These are phyloP conservation scores for Psittacula cyanocephala DNA, from an alignment of 2,113 vertebrate genomes.

Conservation along the genomic window DNA sequence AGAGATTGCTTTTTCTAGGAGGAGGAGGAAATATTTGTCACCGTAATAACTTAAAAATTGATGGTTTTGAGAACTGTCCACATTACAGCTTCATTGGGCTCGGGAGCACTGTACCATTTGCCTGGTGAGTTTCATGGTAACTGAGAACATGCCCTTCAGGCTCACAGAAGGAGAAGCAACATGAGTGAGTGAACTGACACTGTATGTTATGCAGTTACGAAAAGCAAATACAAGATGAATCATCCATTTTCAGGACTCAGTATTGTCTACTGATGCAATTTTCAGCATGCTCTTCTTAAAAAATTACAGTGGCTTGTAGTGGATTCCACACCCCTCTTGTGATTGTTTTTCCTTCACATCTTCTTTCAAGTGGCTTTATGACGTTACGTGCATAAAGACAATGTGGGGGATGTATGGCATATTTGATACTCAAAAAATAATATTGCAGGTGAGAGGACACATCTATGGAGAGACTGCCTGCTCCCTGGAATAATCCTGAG, in stretches of 20 bases:
- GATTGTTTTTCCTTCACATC: not conserved
- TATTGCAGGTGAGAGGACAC: not conserved
- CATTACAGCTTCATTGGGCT: not conserved
- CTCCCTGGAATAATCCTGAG: not conserved
- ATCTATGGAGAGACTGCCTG: not conserved
- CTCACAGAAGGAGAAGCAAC: not conserved
- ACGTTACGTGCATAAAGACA: not conserved
- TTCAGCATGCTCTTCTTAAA: not conserved
- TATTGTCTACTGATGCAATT: not conserved
- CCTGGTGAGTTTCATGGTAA: not conserved
- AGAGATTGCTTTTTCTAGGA: constrained; percentile 5
- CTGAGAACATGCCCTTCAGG: not conserved
- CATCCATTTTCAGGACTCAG: not conserved
- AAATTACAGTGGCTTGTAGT: not conserved
- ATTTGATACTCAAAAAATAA: not conserved
- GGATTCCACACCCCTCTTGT: not conserved
- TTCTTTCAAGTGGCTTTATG: not conserved
- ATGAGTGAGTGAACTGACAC: not conserved
- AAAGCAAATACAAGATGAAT: constrained; percentile 8
- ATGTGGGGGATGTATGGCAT: not conserved
- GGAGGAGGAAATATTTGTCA: not conserved
- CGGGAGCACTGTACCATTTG: not conserved
- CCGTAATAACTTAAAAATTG: constrained; percentile 19
- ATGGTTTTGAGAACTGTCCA: not conserved
- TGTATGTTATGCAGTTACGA: not conserved